Percentiles rank a stretch among this genome's conserved stretches.
Evolutionary conservation across 2,113 vertebrate genomes (phyloP).

Genomic region (Sylvia atricapilla): DNA sequence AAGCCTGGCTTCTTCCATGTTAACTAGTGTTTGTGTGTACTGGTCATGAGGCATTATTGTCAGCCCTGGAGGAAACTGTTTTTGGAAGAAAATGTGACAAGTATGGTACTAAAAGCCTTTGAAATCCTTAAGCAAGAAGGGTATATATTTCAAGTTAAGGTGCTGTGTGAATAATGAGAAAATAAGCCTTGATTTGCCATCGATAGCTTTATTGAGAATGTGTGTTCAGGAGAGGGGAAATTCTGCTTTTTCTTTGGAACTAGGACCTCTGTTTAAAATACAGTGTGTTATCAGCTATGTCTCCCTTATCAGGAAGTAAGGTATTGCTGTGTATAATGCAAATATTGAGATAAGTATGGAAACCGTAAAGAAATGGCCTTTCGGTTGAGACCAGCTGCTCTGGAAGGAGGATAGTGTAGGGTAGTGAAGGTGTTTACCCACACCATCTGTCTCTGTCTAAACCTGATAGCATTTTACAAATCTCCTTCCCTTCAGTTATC

Average conservation of each 20-base stretch:
- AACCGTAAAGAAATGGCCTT: constrained; percentile 18
- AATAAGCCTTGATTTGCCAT: not conserved
- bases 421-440: constrained; percentile 63
- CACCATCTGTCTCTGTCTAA: constrained; percentile 57
- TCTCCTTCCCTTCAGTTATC: constrained; percentile 62
- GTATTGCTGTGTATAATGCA: constrained; percentile 1
- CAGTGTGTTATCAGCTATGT: not conserved
- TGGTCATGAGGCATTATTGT: not conserved
- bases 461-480: constrained; percentile 62
- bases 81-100: not conserved
- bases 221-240: not conserved
- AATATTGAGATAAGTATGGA: constrained; percentile 30
- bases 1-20: not conserved
- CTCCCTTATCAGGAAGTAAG: not conserved
- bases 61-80: not conserved
- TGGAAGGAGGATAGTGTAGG: constrained; percentile 51
- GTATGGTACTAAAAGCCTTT: not conserved
- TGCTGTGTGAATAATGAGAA: not conserved
- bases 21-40: not conserved
- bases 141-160: not conserved
- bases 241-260: not conserved
- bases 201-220: not conserved
- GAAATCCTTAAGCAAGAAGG: not conserved
- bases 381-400: constrained; percentile 51
- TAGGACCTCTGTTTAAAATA: not conserved